Conservation (phyloP, 2,113 vertebrate genomes). For the Ciconia stormi region DNA sequence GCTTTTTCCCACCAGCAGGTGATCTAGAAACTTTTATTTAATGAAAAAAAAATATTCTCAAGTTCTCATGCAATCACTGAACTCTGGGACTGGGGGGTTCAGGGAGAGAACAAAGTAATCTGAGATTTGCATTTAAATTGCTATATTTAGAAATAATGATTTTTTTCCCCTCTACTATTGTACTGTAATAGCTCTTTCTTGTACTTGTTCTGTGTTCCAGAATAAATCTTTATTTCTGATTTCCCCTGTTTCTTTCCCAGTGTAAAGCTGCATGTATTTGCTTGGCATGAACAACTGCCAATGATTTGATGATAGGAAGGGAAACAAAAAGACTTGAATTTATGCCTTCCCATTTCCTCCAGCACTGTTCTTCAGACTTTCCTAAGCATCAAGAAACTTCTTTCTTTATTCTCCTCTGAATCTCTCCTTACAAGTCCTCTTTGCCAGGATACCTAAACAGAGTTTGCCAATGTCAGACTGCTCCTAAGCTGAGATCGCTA, state of each 20-base stretch:
- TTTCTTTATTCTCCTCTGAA: background rate
- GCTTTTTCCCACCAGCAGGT: background rate
- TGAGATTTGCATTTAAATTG: constrained; percentile 7
- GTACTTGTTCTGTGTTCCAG: background rate
- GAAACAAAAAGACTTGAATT: background rate
- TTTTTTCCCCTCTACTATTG: background rate
- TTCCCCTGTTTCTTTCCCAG: background rate
- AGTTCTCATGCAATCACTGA: background rate
- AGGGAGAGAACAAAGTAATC: background rate
- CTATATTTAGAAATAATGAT: background rate
- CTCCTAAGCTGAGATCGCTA: background rate
- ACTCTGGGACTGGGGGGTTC: background rate
- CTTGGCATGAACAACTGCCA: background rate
- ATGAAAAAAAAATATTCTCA: background rate
- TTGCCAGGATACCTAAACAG: background rate
- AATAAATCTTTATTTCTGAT: background rate
- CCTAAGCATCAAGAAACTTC: background rate
- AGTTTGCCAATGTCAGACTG: background rate
- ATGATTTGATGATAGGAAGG: background rate
- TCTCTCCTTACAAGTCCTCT: background rate
- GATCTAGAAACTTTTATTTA: background rate
- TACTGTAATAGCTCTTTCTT: background rate
- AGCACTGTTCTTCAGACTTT: background rate
- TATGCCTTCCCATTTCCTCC: background rate
- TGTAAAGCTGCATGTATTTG: background rate